Base-by-base conservation (phyloP, 2,888 invertebrate genomes). In the Frankliniella intonsa region DNA sequence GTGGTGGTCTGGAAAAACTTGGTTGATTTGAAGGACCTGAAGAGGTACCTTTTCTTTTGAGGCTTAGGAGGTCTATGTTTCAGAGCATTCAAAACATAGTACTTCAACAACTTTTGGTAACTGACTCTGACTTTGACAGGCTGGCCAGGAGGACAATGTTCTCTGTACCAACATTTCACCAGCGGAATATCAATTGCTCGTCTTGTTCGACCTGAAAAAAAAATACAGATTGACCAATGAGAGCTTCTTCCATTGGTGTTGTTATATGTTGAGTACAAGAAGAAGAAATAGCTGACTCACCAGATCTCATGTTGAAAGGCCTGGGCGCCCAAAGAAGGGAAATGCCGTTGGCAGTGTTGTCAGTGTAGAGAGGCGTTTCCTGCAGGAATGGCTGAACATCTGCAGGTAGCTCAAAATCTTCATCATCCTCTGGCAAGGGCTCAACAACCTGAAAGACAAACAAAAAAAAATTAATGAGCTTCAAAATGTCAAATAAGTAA, bases 1-100 rank as follows among this genome's bases (percentile, higher is more conserved):
- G 98, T 98, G 0, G 99, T 99, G 0, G 97, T 97, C 93, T 99
- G 99, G 91, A 99, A 99, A 90, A 99, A 99, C 89, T 99, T 99
- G 0, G 99, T 99, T 0, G 98, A 96, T 89, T 99, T 99, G 90
- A 99, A 99, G 0, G 99, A 99, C 51, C 99, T 93, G 92, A 99
- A 99, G 80, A 99, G 90, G 87, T 98, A 98, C 83, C 99, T 92
- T 87, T 99, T 98, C 89, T 99, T 99, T 88, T 99, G 99, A 14
- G 99, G 96, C 88, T 99, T 99, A 0, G 99, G 99, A 80, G 97
- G 95, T 84, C 98, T 91, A 88, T 99, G 99, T 88, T 99, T 99
- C 82, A 99, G 89, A 0, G 99, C 97, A 89, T 99, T 99, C 76
- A 99, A 90, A 0, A 99, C 99, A 87, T 95, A 99, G 88, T 99